Conservation (phyloP, 1,140 invertebrate genomes). For the Rhopalosiphum padi region DNA sequence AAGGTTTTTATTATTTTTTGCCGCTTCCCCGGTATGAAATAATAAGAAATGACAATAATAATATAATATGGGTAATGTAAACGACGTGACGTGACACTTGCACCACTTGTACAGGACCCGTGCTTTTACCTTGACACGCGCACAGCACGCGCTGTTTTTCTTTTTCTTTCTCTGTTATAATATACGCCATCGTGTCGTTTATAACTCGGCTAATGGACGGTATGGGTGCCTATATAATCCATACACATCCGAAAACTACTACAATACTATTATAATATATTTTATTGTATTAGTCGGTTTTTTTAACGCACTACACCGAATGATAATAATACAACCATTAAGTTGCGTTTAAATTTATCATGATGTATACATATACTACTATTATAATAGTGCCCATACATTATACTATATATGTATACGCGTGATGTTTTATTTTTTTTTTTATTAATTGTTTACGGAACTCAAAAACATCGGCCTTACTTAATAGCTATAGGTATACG, state of each 20-base stretch:
- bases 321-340: not conserved
- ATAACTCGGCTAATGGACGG: constrained; percentile 16
- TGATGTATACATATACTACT: not conserved
- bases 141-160: not conserved
- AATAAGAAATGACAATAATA: not conserved
- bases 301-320: not conserved
- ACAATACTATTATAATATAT: not conserved
- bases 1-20: constrained; percentile 35
- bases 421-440: not conserved
- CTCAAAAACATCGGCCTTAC: no score
- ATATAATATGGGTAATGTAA: not conserved
- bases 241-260: not conserved
- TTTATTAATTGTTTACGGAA: not conserved
- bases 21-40: not conserved
- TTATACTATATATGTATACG: not conserved
- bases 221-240: not conserved
- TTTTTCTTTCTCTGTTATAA: not conserved
- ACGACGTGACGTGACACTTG: constrained; percentile 47
- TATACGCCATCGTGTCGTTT: not conserved
- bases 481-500: no score
- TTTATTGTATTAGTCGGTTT: not conserved
- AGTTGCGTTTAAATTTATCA: not conserved
- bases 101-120: constrained; percentile 44
- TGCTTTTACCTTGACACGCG: constrained; percentile 56
- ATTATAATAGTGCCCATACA: no score